phyloP scores from a whole-genome alignment of 1,140 invertebrate genomes.

The Scaptomyza pallida region DNA sequence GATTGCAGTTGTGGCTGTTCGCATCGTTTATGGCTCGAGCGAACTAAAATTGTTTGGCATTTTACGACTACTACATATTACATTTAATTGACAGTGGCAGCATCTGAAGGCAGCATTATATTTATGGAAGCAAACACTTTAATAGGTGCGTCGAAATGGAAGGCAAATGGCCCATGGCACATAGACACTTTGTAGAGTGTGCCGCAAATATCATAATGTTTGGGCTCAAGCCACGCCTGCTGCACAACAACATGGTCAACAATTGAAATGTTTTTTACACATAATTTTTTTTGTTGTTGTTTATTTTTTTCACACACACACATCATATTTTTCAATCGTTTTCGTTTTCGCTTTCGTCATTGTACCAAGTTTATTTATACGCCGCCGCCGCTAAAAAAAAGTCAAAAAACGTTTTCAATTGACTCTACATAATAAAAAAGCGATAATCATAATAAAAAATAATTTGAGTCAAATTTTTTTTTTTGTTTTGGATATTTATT shows the following conservation, averaged over 20 bases:
- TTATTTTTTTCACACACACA: no score
- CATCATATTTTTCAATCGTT: slow-evolving; percentile 18
- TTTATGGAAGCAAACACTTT: slow-evolving; percentile 5
- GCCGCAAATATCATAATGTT: slow-evolving; percentile 10
- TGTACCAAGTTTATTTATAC: slow-evolving; percentile 36
- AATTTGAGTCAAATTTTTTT: neutral
- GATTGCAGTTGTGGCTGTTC: slow-evolving; percentile 43
- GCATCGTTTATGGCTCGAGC: slow-evolving; percentile 48
- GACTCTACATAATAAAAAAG: slow-evolving; percentile 29
- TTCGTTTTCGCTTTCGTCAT: slow-evolving; percentile 21
- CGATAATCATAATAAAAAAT: slow-evolving; percentile 32
- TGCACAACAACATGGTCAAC: neutral
- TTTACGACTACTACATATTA: slow-evolving; percentile 72
- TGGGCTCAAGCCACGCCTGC: neutral
- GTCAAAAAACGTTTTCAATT: no score
- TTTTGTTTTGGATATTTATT: neutral
- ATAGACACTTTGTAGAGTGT: neutral
- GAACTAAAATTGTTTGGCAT: slow-evolving; percentile 27
- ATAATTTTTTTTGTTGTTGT: no score
- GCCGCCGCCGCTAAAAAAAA: slow-evolving; percentile 25
- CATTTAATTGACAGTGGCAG: slow-evolving; percentile 64
- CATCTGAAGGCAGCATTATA: slow-evolving; percentile 27
- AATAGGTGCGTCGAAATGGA: neutral
- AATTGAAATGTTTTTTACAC: neutral
- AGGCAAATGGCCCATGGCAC: slow-evolving; percentile 10